Evolutionary conservation across 2,888 invertebrate genomes (phyloP).

Genomic region (Geophilus truncorum): DNA sequence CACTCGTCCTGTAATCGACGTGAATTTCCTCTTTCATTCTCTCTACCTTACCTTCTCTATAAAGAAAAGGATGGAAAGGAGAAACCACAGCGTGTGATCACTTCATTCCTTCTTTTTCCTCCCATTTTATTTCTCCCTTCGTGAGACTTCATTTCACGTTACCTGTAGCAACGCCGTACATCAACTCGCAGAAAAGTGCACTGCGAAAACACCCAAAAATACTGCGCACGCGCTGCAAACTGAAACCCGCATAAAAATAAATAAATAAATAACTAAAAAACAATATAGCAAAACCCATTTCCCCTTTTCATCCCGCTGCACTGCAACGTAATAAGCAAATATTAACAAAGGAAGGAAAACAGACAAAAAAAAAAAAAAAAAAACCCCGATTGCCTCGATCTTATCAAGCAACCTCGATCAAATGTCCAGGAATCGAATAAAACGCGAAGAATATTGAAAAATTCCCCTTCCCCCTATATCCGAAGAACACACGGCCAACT

Average conservation of each 20-base stretch:
- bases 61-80: constrained; percentile 8
- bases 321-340: too few relatives aligned
- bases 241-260: background rate
- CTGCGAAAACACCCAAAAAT: background rate
- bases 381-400: background rate
- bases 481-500: background rate
- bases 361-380: background rate
- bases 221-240: too few relatives aligned
- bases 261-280: background rate
- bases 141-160: constrained; percentile 16
- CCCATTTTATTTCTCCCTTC: constrained; percentile 13
- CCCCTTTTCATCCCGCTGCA: background rate
- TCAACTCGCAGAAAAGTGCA: background rate
- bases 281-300: background rate
- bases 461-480: background rate
- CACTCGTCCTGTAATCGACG: constrained; percentile 6
- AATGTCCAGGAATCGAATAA: background rate
- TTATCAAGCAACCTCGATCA: background rate
- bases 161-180: background rate
- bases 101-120: constrained; percentile 4
- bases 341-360: background rate
- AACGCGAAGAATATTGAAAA: background rate
- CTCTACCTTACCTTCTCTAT: background rate
- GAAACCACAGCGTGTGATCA: constrained; percentile 20
- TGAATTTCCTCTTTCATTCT: constrained; percentile 2